Percentiles rank a stretch among this genome's conserved stretches.
phyloP scores from a whole-genome alignment of 2,888 invertebrate species.

The Drosophila paranaensis region DNA sequence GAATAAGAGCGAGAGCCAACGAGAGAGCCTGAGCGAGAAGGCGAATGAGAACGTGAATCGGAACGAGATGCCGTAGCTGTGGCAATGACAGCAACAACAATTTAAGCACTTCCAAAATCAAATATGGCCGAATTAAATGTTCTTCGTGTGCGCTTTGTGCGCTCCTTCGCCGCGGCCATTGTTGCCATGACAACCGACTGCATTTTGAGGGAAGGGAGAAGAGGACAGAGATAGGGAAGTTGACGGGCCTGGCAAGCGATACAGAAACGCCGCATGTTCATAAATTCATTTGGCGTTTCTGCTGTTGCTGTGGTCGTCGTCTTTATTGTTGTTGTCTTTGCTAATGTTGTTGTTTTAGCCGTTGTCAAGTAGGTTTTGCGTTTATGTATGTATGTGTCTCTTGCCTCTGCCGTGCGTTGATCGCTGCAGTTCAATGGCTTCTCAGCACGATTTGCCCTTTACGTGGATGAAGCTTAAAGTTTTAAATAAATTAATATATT shows the following conservation, averaged over 20 bases:
- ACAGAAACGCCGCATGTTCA: conserved; percentile 59
- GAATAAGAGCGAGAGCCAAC: conserved; percentile 16
- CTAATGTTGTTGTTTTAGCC: conserved; percentile 20
- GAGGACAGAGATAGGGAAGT: conserved; percentile 8
- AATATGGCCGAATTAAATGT: conserved; percentile 82
- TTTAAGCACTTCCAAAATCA: conserved; percentile 76
- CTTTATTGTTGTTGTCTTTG: conserved; percentile 21
- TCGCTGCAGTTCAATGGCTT: conserved; percentile 62
- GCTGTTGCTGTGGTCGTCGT: conserved; percentile 12
- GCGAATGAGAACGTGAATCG: conserved; percentile 9
- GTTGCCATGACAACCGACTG: conserved; percentile 75
- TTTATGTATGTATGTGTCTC: conserved; percentile 62
- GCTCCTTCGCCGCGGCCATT: conserved; percentile 75
- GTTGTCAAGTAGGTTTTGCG: conserved; percentile 54
- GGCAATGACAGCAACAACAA: conserved; percentile 59
- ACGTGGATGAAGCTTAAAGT: not conserved
- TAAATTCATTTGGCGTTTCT: conserved; percentile 65
- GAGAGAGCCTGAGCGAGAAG: not conserved
- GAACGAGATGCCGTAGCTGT: conserved; percentile 20
- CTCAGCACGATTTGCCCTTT: conserved; percentile 14
- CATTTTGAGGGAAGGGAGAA: conserved; percentile 23
- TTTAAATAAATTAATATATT: not conserved
- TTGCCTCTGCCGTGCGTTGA: conserved; percentile 36
- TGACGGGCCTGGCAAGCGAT: conserved; percentile 29
- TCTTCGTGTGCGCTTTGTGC: conserved; percentile 61